Evolutionary conservation across 2,113 vertebrate species (phyloP).

Genomic region (Phoxinus phoxinus): DNA sequence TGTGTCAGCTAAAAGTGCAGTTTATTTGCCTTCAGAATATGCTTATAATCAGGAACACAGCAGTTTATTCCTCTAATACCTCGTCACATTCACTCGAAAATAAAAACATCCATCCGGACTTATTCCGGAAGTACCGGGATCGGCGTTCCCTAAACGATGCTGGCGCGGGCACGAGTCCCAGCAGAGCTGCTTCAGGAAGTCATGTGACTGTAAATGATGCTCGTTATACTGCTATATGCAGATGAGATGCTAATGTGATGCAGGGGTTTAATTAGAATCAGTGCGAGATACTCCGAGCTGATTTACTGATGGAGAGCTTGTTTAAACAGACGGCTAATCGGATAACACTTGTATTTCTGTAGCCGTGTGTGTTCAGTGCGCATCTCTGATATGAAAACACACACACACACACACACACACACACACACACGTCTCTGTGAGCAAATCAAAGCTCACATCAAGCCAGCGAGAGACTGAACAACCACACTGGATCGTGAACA

Average conservation of each 20-base stretch:
- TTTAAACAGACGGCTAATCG: slow-evolving; percentile 48
- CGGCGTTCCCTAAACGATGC: background rate
- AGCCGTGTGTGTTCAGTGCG: background rate
- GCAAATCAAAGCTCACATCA: background rate
- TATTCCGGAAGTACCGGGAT: background rate
- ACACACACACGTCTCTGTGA: background rate
- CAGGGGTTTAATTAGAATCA: slow-evolving; percentile 46
- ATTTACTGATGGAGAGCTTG: slow-evolving; percentile 44
- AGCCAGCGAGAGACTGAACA: too few species aligned
- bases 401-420: background rate
- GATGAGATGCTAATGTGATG: slow-evolving; percentile 59
- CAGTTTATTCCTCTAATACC: background rate
- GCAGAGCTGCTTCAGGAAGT: slow-evolving; percentile 28
- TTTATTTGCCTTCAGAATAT: background rate
- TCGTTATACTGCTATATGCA: slow-evolving; percentile 53
- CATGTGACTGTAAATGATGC: slow-evolving; percentile 33
- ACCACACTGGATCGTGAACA: background rate
- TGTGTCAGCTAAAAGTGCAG: background rate
- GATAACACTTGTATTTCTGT: slow-evolving; percentile 36
- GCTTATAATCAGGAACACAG: background rate
- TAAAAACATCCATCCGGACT: slow-evolving; percentile 10
- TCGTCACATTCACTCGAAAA: background rate
- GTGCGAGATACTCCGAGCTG: slow-evolving; percentile 25
- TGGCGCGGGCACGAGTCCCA: slow-evolving; percentile 10
- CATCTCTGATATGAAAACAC: slow-evolving; percentile 1